A percentile compares a stretch with the other conserved stretches of the same genome.
Evolutionary conservation across 2,113 vertebrate genomes (phyloP).

Genomic region (Junco hyemalis): DNA sequence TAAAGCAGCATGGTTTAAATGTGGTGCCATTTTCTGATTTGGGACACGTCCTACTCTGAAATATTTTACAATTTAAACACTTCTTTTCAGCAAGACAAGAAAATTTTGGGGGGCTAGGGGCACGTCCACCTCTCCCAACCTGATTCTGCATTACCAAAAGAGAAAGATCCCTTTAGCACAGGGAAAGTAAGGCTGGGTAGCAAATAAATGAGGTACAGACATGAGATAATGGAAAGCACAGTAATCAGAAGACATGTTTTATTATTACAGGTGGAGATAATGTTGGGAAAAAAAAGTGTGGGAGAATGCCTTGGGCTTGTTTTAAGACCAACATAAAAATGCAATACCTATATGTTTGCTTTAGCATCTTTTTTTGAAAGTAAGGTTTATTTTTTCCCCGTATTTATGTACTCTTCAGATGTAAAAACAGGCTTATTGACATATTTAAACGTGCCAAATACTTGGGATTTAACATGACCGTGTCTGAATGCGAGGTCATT

Average conservation of each 20-base stretch:
- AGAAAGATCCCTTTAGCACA: constrained; percentile 42
- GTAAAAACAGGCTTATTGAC: not conserved
- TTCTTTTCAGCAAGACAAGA: not conserved
- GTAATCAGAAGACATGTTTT: constrained; percentile 85
- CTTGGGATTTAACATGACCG: not conserved
- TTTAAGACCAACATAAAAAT: constrained; percentile 64
- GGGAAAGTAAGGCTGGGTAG: constrained; percentile 68
- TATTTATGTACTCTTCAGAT: constrained; percentile 29
- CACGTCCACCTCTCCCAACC: constrained; percentile 41
- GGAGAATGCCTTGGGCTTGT: constrained; percentile 79
- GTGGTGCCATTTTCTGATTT: not conserved
- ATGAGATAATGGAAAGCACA: constrained; percentile 80
- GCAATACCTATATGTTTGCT: constrained; percentile 51
- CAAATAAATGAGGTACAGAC: constrained; percentile 87
- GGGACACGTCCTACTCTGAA: not conserved
- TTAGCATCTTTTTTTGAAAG: not conserved
- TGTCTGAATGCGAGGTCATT: not conserved
- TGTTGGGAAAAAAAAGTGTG: constrained; percentile 75
- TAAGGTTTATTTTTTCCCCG: not conserved
- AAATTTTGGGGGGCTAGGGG: not conserved
- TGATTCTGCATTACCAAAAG: constrained; percentile 35
- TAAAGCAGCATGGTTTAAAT: not conserved
- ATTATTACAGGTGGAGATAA: constrained; percentile 91
- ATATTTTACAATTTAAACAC: not conserved
- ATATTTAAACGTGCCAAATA: not conserved